A percentile compares a stretch with the other conserved stretches of the same genome.
phyloP scores from a whole-genome alignment of 1,140 invertebrate genomes.

The Sipha flava region DNA sequence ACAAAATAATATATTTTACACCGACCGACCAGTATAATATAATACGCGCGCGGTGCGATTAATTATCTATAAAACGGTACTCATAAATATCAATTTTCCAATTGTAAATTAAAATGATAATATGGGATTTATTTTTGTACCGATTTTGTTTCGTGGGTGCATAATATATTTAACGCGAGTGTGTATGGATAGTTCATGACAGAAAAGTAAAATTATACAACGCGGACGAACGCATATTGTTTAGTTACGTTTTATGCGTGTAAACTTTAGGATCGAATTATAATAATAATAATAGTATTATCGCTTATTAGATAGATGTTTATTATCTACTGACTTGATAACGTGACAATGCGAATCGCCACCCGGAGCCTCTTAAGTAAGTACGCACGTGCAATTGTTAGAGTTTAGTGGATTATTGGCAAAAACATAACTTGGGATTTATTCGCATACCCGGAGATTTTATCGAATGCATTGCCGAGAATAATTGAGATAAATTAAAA shows the following conservation, averaged over 20 bases:
- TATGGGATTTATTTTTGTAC: neutral
- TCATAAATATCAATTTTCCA: neutral
- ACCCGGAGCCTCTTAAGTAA: neutral
- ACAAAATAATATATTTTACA: neutral
- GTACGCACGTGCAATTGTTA: neutral
- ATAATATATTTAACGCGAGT: no score
- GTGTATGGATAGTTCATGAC: no score
- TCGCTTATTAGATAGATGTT: no score
- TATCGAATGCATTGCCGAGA: no score
- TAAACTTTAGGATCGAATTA: neutral
- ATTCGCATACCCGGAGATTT: no score
- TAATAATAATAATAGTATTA: neutral
- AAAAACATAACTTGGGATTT: neutral
- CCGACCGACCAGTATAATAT: no score
- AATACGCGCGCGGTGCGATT: neutral
- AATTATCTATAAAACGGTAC: neutral
- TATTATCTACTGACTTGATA: neutral
- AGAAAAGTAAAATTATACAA: neutral
- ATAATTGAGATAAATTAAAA: no score
- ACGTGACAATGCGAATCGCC: neutral
- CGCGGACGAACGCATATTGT: neutral
- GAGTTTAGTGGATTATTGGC: neutral
- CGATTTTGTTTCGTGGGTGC: neutral
- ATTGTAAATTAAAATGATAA: conserved; percentile 1
- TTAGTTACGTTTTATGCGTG: neutral